Conservation (phyloP, 2,888 invertebrate genomes). For the Erebia aethiops region DNA sequence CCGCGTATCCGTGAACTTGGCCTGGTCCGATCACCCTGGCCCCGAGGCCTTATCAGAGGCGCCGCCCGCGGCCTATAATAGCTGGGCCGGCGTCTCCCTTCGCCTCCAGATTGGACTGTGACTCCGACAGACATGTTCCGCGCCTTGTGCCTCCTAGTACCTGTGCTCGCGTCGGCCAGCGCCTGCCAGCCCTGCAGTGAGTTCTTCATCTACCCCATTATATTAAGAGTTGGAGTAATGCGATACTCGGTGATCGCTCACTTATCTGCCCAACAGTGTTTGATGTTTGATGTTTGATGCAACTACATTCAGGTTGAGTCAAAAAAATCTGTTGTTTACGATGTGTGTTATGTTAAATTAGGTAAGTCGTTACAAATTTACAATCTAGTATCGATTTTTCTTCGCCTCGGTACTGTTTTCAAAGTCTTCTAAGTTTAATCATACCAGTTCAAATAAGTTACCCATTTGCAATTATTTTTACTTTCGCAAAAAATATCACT, state of each 20-base stretch:
- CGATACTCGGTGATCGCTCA: neutral
- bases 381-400: neutral
- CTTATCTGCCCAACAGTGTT: constrained; percentile 20
- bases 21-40: constrained; percentile 75
- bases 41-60: constrained; percentile 77
- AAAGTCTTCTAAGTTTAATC: neutral
- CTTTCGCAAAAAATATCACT: too few relatives aligned
- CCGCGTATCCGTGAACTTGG: constrained; percentile 80
- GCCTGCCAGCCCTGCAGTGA: constrained; percentile 80
- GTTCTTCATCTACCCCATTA: constrained; percentile 43
- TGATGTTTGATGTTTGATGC: constrained; percentile 6
- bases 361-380: constrained; percentile 16
- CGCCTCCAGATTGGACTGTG: constrained; percentile 72
- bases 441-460: too few relatives aligned
- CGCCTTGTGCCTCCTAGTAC: constrained; percentile 66
- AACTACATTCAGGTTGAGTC: constrained; percentile 12
- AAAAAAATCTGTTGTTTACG: constrained; percentile 17
- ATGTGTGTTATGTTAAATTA: constrained; percentile 4
- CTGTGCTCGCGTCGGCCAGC: constrained; percentile 58
- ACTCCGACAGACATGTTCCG: constrained; percentile 78
- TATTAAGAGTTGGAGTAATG: constrained; percentile 16
- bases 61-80: constrained; percentile 82
- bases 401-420: neutral
- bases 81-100: constrained; percentile 77
- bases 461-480: too few relatives aligned